These are phyloP conservation scores for Hozukius guyotensis DNA, from an alignment of 2,797 vertebrate genomes.

Conservation along the genomic window DNA sequence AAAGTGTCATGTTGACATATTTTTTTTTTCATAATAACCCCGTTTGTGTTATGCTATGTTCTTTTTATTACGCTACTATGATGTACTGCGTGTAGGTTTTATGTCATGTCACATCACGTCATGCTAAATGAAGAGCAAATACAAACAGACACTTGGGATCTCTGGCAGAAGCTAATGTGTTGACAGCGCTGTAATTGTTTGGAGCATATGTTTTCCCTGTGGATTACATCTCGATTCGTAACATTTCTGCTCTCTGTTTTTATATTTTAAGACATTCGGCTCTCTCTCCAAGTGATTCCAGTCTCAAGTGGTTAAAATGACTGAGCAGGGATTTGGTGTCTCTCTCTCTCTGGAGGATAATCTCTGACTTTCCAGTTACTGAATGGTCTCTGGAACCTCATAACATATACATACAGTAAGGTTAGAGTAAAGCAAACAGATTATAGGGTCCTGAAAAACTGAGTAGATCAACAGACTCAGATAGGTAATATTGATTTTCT, in stretches of 20 bases:
- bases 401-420: conserved; percentile 33
- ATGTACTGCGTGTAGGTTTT: background rate
- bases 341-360: conserved; percentile 29
- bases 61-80: background rate
- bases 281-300: conserved; percentile 16
- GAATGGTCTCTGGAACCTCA: conserved; percentile 22
- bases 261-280: conserved; percentile 23
- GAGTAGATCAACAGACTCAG: conserved; percentile 44
- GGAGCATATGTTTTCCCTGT: conserved; percentile 38
- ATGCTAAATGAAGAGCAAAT: conserved; percentile 10
- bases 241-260: conserved; percentile 21
- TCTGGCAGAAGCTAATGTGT: conserved; percentile 20
- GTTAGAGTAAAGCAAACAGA: conserved; percentile 55
- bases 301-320: conserved; percentile 44
- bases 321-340: conserved; percentile 34
- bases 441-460: conserved; percentile 32
- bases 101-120: conserved; percentile 8
- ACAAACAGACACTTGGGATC: conserved; percentile 20
- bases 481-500: conserved; percentile 57
- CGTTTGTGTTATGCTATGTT: background rate
- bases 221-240: background rate
- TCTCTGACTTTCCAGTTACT: conserved; percentile 32
- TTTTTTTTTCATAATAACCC: background rate
- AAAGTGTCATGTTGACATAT: background rate
- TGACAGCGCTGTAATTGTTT: background rate